These are phyloP conservation scores for Vultur gryphus DNA, from an alignment of 2,797 vertebrate genomes.

Conservation along the genomic window DNA sequence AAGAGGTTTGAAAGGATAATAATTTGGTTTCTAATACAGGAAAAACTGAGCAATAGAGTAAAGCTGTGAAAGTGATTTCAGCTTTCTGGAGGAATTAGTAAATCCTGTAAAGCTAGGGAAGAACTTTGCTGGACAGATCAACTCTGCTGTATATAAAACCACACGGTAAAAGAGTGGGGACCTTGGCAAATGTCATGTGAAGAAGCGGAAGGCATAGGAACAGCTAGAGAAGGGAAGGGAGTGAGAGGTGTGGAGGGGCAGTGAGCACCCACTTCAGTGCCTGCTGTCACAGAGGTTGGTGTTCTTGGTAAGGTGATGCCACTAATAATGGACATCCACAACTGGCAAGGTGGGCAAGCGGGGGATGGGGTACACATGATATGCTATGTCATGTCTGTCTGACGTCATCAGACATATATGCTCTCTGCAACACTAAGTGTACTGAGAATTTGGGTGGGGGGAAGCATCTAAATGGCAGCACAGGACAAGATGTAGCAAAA, in stretches of 20 bases:
- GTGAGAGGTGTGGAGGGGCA: neutral
- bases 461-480: conserved; percentile 31
- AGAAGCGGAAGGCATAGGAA: neutral
- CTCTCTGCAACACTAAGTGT: neutral
- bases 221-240: neutral
- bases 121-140: conserved; percentile 68
- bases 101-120: conserved; percentile 21
- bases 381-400: conserved; percentile 26
- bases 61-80: neutral
- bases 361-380: neutral
- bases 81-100: neutral
- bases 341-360: neutral
- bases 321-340: neutral
- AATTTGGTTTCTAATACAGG: neutral
- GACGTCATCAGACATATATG: conserved; percentile 13
- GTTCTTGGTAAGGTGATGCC: neutral
- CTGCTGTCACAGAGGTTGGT: neutral
- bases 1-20: neutral
- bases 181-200: neutral
- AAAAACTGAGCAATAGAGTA: neutral
- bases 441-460: neutral
- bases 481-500: conserved; percentile 30
- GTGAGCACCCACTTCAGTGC: neutral
- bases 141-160: conserved; percentile 40
- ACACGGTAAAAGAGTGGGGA: neutral